A percentile compares a stretch with the other conserved stretches of the same genome.
Evolutionary conservation across 2,797 vertebrate species (phyloP).

Genomic region (Pipistrellus nathusii): DNA sequence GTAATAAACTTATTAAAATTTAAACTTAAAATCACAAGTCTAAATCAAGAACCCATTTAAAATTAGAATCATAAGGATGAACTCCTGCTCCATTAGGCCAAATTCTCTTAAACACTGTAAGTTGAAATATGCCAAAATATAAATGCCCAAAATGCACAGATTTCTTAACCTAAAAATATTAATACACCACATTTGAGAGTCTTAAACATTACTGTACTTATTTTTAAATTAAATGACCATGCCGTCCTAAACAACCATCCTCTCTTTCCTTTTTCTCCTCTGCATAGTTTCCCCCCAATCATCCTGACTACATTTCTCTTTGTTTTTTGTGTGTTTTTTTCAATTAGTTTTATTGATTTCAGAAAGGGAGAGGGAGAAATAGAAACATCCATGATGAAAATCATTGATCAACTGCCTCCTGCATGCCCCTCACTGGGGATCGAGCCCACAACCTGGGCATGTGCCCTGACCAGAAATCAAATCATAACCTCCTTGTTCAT

Average conservation of each 20-base stretch:
- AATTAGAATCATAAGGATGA: constrained; percentile 36
- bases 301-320: not conserved
- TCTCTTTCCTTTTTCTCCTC: not conserved
- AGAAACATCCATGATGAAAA: too few species aligned
- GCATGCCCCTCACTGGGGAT: too few species aligned
- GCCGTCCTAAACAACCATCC: not conserved
- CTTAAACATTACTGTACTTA: not conserved
- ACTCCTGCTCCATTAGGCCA: not conserved
- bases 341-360: too few species aligned
- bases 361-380: too few species aligned
- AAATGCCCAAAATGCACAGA: not conserved
- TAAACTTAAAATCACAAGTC: constrained; percentile 42
- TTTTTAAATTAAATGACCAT: constrained; percentile 21
- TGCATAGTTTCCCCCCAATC: not conserved
- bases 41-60: constrained; percentile 57
- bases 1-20: constrained; percentile 56
- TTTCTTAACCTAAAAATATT: constrained; percentile 47
- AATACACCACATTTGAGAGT: not conserved
- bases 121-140: not conserved
- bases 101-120: constrained; percentile 51
- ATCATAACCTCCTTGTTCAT: too few species aligned
- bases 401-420: too few species aligned
- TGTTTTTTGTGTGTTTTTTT: too few species aligned
- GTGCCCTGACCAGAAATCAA: too few species aligned
- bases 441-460: too few species aligned